phyloP scores from a whole-genome alignment of 2,888 invertebrate species.

The Callinectes sapidus region DNA sequence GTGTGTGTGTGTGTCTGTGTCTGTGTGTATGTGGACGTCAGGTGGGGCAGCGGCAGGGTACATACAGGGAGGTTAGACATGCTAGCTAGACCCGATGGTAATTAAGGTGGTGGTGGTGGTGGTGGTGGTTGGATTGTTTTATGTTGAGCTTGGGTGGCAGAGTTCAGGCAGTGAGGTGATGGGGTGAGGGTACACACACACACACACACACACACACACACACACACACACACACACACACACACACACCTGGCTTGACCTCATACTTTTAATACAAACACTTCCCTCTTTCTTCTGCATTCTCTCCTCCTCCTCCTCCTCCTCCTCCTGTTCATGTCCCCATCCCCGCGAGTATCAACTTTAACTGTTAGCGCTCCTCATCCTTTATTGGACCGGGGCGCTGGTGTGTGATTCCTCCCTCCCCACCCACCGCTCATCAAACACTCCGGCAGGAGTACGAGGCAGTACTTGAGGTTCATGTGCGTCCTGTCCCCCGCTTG shows the following conservation, averaged over 20 bases:
- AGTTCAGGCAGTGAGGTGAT: no score
- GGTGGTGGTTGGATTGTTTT: background rate
- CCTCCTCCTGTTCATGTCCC: background rate
- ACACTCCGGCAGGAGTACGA: constrained; percentile 23
- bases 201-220: constrained; percentile 13
- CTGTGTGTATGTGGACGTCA: no score
- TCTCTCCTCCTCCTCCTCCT: constrained; percentile 15
- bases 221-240: constrained; percentile 18
- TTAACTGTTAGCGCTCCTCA: background rate
- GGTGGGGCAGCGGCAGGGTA: no score
- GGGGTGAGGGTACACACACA: background rate
- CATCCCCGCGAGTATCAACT: background rate
- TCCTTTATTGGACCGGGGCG: background rate
- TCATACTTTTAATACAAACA: background rate
- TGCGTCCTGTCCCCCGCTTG: constrained; percentile 29
- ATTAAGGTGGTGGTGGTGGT: background rate
- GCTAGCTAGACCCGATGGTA: background rate
- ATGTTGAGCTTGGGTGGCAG: no score
- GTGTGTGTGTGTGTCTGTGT: no score
- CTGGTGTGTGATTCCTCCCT: constrained; percentile 36
- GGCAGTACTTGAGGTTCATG: constrained; percentile 16
- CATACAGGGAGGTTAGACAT: no score
- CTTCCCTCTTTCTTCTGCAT: constrained; percentile 34
- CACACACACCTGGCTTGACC: background rate
- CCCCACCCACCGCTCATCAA: background rate